Percentiles rank a stretch among this genome's conserved stretches.
Conservation (phyloP, 2,888 invertebrate species). For the Gryllus longicercus region DNA sequence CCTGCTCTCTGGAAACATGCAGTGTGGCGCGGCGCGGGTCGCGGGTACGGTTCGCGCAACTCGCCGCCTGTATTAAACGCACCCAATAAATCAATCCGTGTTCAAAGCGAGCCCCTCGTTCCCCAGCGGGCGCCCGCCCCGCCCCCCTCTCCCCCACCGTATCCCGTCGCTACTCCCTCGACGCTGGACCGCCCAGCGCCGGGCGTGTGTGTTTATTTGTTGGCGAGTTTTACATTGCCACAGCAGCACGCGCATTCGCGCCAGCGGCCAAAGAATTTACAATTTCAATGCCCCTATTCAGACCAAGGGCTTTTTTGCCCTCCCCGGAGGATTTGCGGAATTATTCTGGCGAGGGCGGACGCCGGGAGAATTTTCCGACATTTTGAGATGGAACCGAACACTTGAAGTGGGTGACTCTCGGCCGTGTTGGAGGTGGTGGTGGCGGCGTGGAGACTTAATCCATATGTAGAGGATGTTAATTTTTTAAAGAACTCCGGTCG, state of each 20-base stretch:
- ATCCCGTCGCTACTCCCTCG: neutral
- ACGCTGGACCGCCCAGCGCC: neutral
- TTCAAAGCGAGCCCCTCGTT: conserved; percentile 1
- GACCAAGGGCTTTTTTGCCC: neutral
- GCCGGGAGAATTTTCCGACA: too few species aligned
- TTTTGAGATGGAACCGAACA: too few species aligned
- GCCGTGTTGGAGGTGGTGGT: too few species aligned
- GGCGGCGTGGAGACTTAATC: too few species aligned
- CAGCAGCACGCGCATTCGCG: neutral
- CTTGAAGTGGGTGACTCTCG: too few species aligned
- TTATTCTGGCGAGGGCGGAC: too few species aligned
- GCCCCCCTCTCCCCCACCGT: neutral
- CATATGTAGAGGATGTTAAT: too few species aligned
- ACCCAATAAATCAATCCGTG: conserved; percentile 1
- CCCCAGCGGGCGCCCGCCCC: neutral
- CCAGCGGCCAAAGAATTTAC: conserved; percentile 6
- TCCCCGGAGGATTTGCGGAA: too few species aligned
- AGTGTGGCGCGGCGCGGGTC: neutral
- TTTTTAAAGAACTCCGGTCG: too few species aligned
- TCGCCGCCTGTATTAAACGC: neutral
- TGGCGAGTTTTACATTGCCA: conserved; percentile 6
- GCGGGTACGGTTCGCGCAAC: neutral
- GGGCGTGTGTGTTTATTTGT: neutral
- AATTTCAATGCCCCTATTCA: conserved; percentile 9
- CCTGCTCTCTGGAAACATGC: neutral